Evolutionary conservation across 2,113 vertebrate species (phyloP).

Genomic region (Hippoglossus stenolepis): DNA sequence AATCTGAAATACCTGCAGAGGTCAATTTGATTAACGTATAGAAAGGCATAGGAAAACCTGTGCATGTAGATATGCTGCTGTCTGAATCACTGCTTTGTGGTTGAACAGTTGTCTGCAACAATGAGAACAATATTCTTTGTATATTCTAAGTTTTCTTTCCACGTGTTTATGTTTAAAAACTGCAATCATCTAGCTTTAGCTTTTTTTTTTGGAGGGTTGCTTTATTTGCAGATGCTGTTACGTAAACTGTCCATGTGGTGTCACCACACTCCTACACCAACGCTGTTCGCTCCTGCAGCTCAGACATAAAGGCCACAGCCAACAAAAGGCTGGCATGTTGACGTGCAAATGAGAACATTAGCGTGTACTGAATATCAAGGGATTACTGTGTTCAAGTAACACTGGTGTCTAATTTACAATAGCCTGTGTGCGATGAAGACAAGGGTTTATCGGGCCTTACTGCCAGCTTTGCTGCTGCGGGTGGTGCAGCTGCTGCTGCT

Average conservation of each 20-base stretch:
- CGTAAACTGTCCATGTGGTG: slow-evolving; percentile 57
- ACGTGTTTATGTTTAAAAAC: no score
- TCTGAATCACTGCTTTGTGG: neutral
- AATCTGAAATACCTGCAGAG: slow-evolving; percentile 12
- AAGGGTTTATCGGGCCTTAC: slow-evolving; percentile 63
- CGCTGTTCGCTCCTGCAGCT: neutral
- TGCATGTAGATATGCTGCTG: slow-evolving; percentile 12
- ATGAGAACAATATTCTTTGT: neutral
- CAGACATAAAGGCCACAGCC: slow-evolving; percentile 21
- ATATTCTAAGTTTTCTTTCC: no score
- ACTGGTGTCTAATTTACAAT: slow-evolving; percentile 40
- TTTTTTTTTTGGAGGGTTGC: neutral
- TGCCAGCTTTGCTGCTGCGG: slow-evolving; percentile 61
- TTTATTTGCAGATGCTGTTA: neutral
- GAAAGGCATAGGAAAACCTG: neutral
- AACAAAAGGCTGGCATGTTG: slow-evolving; percentile 43
- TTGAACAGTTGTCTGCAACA: neutral
- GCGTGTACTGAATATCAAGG: slow-evolving; percentile 53
- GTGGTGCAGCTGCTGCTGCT: slow-evolving; percentile 46
- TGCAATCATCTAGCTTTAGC: no score
- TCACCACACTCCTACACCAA: slow-evolving; percentile 41
- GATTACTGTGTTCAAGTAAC: slow-evolving; percentile 45
- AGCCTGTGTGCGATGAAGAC: slow-evolving; percentile 14
- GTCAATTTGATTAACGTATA: slow-evolving; percentile 3
- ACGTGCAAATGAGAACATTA: slow-evolving; percentile 57